Conservation (phyloP, 2,888 invertebrate species). For the Hypomecis atomaria region DNA sequence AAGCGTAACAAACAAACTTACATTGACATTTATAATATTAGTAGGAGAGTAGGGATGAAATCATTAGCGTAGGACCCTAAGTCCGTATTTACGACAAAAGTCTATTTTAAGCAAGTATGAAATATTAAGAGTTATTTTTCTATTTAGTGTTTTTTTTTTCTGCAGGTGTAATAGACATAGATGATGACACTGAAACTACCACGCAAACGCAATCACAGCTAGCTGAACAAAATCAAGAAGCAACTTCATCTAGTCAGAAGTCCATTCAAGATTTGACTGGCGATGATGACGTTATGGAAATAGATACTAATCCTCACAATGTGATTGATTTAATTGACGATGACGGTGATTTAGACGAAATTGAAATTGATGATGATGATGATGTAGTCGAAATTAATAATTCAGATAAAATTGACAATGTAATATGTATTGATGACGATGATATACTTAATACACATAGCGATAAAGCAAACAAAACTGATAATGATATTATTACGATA, state of each 20-base stretch:
- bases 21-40: too few relatives aligned
- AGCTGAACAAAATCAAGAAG: not conserved
- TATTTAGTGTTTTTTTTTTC: not conserved
- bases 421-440: too few relatives aligned
- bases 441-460: too few relatives aligned
- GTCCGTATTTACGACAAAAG: too few relatives aligned
- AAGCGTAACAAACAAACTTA: too few relatives aligned
- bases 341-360: not conserved
- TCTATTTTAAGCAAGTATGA: too few relatives aligned
- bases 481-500: too few relatives aligned
- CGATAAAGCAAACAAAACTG: too few relatives aligned
- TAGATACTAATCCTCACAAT: not conserved
- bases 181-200: not conserved
- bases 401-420: too few relatives aligned
- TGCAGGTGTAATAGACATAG: not conserved
- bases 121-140: too few relatives aligned
- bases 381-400: not conserved
- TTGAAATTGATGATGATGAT: not conserved
- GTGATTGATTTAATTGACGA: not conserved
- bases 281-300: not conserved
- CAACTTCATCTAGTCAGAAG: not conserved
- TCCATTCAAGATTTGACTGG: not conserved
- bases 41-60: too few relatives aligned
- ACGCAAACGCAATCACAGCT: not conserved
- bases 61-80: too few relatives aligned